Percentiles rank a stretch among this genome's conserved stretches.
phyloP scores from a whole-genome alignment of 2,113 vertebrate genomes.

The Nymphicus hollandicus region DNA sequence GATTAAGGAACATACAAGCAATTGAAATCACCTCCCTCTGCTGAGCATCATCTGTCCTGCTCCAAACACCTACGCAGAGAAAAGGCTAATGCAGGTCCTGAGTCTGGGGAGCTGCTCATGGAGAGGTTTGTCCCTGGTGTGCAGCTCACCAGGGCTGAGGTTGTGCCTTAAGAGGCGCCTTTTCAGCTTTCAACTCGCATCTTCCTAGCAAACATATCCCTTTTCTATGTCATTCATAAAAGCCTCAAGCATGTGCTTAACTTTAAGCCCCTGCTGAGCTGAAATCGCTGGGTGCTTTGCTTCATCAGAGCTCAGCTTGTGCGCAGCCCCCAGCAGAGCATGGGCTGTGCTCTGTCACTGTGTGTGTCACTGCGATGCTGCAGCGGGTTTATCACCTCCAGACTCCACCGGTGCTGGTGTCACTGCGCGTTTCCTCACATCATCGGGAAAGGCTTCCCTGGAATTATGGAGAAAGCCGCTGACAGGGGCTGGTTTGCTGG shows the following conservation, averaged over 20 bases:
- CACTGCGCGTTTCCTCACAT: accelerated
- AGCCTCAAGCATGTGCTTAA: background rate
- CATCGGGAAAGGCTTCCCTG: background rate
- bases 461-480: accelerated
- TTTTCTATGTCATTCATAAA: background rate
- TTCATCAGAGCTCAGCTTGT: background rate
- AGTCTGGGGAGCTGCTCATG: accelerated
- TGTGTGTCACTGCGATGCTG: background rate
- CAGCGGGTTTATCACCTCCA: background rate
- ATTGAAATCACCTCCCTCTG: background rate
- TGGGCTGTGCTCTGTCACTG: background rate
- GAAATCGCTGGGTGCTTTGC: background rate
- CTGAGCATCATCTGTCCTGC: accelerated
- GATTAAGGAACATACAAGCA: background rate
- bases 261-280: background rate
- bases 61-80: background rate
- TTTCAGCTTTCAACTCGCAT: background rate
- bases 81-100: background rate
- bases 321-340: background rate
- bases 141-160: background rate
- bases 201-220: background rate
- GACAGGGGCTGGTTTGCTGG: accelerated
- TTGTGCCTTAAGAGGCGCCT: background rate
- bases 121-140: no score
- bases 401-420: accelerated